Percentiles rank a stretch among this genome's conserved stretches.
phyloP scores from a whole-genome alignment of 1,140 invertebrate species.

The Drosophila willistoni region DNA sequence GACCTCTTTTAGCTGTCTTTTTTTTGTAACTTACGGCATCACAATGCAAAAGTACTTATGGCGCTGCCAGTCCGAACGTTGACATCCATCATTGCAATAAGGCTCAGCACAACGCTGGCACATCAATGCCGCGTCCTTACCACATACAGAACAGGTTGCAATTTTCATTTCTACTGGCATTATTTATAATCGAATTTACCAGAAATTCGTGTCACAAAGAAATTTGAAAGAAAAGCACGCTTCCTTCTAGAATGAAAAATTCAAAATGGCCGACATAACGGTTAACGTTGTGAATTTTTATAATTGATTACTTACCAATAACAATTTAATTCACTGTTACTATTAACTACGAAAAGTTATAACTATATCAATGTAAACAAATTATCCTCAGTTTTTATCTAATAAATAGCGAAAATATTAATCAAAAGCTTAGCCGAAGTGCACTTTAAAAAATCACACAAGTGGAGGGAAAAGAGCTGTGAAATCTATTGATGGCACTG shows the following conservation, averaged over 20 bases:
- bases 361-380: neutral
- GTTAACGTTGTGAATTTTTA: constrained; percentile 10
- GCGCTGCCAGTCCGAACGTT: constrained; percentile 50
- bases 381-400: no score
- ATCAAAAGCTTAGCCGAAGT: neutral
- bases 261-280: constrained; percentile 46
- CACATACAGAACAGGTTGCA: constrained; percentile 35
- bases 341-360: neutral
- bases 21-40: constrained; percentile 61
- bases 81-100: constrained; percentile 49
- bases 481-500: no score
- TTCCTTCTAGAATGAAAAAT: neutral
- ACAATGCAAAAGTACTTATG: constrained; percentile 53
- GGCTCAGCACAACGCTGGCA: constrained; percentile 60
- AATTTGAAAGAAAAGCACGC: constrained; percentile 11
- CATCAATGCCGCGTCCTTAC: constrained; percentile 25
- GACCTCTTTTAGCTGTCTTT: neutral
- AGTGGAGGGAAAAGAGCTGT: neutral
- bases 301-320: neutral
- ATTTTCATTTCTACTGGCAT: constrained; percentile 5
- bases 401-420: neutral
- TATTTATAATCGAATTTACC: constrained; percentile 1
- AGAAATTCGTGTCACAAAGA: constrained; percentile 6
- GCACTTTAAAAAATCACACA: neutral
- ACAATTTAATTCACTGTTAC: neutral